phyloP scores from a whole-genome alignment of 1,140 invertebrate genomes.

The Anastrepha obliqua region DNA sequence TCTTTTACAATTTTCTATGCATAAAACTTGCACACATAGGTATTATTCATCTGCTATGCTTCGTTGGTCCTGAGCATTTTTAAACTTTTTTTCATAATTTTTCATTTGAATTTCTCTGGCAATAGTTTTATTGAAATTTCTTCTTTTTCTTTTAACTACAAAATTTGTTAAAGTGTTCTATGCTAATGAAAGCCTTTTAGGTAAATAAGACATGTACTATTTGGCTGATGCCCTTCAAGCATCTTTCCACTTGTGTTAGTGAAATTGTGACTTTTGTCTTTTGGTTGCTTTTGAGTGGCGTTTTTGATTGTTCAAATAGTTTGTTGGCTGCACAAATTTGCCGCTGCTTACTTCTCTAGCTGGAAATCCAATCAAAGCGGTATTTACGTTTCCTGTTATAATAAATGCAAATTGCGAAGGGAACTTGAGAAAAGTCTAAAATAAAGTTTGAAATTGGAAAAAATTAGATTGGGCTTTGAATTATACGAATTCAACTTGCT shows the following conservation, averaged over 20 bases:
- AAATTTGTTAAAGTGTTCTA: conserved; percentile 26
- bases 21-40: conserved; percentile 19
- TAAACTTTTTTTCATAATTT: conserved; percentile 15
- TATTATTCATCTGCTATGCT: conserved; percentile 26
- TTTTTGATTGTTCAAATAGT: conserved; percentile 24
- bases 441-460: conserved; percentile 38
- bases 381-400: conserved; percentile 38
- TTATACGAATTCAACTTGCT: neutral
- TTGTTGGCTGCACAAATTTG: neutral
- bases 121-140: neutral
- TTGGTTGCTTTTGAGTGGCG: neutral
- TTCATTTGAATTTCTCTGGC: neutral
- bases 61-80: conserved; percentile 28
- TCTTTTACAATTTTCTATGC: conserved; percentile 38
- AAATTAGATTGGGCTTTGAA: neutral
- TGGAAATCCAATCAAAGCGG: conserved; percentile 30
- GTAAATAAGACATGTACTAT: conserved; percentile 35
- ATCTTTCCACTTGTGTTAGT: neutral
- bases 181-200: conserved; percentile 34
- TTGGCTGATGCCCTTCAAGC: neutral
- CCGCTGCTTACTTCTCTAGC: neutral
- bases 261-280: conserved; percentile 15
- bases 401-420: conserved; percentile 17
- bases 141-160: neutral
- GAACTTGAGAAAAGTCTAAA: conserved; percentile 22